phyloP scores from a whole-genome alignment of 2,113 vertebrate genomes.

The Gila orcuttii region DNA sequence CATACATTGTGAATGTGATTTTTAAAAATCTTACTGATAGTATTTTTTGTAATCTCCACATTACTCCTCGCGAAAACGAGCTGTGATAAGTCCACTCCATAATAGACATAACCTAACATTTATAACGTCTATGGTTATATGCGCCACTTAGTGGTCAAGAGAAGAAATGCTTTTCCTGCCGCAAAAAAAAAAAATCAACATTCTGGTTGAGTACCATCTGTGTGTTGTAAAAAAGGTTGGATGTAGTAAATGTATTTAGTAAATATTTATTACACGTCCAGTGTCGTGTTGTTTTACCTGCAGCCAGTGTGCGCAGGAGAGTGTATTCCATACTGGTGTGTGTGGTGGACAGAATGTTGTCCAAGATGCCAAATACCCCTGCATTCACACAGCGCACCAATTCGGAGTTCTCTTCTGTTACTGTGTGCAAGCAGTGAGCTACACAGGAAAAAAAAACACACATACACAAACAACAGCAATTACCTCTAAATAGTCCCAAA shows the following conservation, averaged over 20 bases:
- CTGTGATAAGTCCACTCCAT: too few species aligned
- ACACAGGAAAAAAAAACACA: constrained; percentile 21
- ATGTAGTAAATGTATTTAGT: not conserved
- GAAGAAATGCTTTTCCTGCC: too few species aligned
- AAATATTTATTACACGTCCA: not conserved
- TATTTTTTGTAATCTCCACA: too few species aligned
- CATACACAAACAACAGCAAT: not conserved
- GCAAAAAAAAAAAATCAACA: too few species aligned
- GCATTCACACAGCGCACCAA: constrained; percentile 80
- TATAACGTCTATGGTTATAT: too few species aligned
- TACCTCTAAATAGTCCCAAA: not conserved
- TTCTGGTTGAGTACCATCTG: too few species aligned
- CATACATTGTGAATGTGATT: too few species aligned
- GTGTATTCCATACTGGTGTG: constrained; percentile 80
- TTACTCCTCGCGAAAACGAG: too few species aligned
- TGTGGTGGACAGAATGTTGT: constrained; percentile 79
- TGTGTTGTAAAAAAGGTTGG: not conserved
- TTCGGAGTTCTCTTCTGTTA: constrained; percentile 93
- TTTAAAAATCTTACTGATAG: too few species aligned
- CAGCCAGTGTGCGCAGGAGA: constrained; percentile 85
- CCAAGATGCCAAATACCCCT: constrained; percentile 77
- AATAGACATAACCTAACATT: too few species aligned
- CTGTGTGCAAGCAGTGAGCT: constrained; percentile 95
- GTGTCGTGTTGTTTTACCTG: constrained; percentile 75
- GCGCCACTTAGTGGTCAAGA: too few species aligned